phyloP scores from a whole-genome alignment of 2,888 invertebrate species.

The Micoletzkya japonica region DNA sequence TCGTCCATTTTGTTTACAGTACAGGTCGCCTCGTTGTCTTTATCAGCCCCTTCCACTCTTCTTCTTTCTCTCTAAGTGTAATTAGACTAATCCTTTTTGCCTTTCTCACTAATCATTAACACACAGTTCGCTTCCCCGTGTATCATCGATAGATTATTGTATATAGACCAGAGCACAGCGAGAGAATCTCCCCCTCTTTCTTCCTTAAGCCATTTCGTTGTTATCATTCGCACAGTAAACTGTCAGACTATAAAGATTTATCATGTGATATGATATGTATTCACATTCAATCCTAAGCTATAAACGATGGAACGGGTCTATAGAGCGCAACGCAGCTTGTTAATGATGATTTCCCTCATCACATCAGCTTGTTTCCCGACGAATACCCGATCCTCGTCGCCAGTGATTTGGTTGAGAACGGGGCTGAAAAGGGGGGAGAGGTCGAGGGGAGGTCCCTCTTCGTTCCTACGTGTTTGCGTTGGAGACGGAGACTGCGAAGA shows the following conservation, averaged over 20 bases:
- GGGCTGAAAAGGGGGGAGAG: neutral
- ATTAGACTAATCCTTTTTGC: no score
- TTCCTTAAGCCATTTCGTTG: no score
- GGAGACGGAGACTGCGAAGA: constrained; percentile 55
- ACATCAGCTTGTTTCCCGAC: constrained; percentile 19
- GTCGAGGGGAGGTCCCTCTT: neutral
- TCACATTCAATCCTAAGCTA: neutral
- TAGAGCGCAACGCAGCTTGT: constrained; percentile 23
- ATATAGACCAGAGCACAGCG: no score
- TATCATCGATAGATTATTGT: no score
- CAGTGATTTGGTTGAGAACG: constrained; percentile 23
- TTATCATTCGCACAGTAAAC: no score
- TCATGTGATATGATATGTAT: neutral
- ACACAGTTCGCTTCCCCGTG: no score
- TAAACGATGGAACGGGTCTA: neutral
- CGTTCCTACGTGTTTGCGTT: constrained; percentile 52
- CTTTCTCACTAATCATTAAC: no score
- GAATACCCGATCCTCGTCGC: constrained; percentile 17
- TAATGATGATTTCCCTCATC: constrained; percentile 27
- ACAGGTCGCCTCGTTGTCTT: no score
- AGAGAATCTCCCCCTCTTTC: no score
- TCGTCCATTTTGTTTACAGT: neutral
- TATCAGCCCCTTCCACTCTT: no score
- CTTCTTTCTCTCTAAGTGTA: no score
- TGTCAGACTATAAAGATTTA: no score